Base-by-base conservation (phyloP, 2,888 invertebrate species). In the Agrenia bidenticulata region DNA sequence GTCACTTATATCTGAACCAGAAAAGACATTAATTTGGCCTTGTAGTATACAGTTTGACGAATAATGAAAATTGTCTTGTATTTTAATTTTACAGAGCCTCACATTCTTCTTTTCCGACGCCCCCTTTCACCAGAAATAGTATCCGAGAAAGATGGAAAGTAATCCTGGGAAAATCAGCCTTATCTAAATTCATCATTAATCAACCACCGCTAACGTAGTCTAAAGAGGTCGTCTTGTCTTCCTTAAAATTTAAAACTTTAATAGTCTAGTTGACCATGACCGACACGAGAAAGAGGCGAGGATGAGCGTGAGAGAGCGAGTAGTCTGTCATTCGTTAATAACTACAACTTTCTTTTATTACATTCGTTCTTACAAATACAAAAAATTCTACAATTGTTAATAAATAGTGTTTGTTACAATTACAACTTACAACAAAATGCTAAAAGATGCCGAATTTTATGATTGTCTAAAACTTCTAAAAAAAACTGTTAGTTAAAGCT, bases 41-140 rank as follows among this genome's bases (percentile, higher is more conserved):
- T 19, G 21, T 21, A 11, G 32, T 4, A 32, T 32, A 11, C 32
- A 11, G 32, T 32, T 32, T 11, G 11, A 11, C 32, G 5, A 32
- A 11, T 32, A 11, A 19, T 15, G 45, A 9, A 9, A 45, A 45
- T 17, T n/a, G n/a, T 45, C 15, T 45, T 45, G 23, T 50, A 26
- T 15, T 76, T 32, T 53, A 7, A 19, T 58, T 41, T 64, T 59
- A 21, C 85, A 89, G 94, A 95, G 79, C 95, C 94, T 15, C 94
- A 94, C 77, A 90, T 95, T 78, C 81, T 95, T 73, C 84, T 95
- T 61, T 95, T 95, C 63, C 70, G 73, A n/a, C 66, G 75, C 50
- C 67, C 67, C 7, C 45, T 72, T n/a, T 49, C 61, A 7, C 11
- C 53, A 53, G 19, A 58, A 58, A 26, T n/a, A n/a, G n/a, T n/a